Evolutionary conservation across 2,888 invertebrate species (phyloP), one percentile per base, ranked within the genome.

Genomic region (Crossocerus cetratus): DNA sequence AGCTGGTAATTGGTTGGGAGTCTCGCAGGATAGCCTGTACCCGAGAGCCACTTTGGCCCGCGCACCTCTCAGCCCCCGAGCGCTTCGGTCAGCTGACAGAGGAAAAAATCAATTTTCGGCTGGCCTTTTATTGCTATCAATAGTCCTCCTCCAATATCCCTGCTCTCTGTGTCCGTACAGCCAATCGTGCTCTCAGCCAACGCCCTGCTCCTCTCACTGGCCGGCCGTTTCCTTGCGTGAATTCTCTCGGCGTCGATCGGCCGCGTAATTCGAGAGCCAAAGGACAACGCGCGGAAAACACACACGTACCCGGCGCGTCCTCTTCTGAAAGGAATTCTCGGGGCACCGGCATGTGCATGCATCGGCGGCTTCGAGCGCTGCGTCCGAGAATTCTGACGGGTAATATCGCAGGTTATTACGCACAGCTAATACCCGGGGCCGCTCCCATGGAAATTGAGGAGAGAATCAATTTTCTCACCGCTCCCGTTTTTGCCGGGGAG

Each of bases 1-100:
- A 64, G 65, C 21, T 60, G 62, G 68, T 81, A 81, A 81, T 82
- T 80, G 81, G 82, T 72, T 44, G 57, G 61, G 62, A 69, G 49
- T 67, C 49, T 63, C 67, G 67, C 16, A 71, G 68, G 72, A 82
- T 79, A 32, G 32, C 70, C 62, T 65, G 67, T 69, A 61, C 32
- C 72, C 76, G 71, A 71, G 80, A 68, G 69, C 65, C 80, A 77
- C 83, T 80, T 78, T 43, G 65, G n/a, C 49, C 55, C 20, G 59
- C 55, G 21, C 67, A 64, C 55, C 68, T 63, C 62, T 63, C 61
- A 66, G 54, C 23, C 21, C 44, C n/a, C 22, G 32, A 21, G 21
- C 56, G 11, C n/a, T 54, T 54, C 60, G n/a, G 18, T 16, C 16
- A 49, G 49, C 49, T 49, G 55, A 11, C 62, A 49, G 42, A 21